Conservation (phyloP, 2,797 vertebrate species). For the Cygnus olor region DNA sequence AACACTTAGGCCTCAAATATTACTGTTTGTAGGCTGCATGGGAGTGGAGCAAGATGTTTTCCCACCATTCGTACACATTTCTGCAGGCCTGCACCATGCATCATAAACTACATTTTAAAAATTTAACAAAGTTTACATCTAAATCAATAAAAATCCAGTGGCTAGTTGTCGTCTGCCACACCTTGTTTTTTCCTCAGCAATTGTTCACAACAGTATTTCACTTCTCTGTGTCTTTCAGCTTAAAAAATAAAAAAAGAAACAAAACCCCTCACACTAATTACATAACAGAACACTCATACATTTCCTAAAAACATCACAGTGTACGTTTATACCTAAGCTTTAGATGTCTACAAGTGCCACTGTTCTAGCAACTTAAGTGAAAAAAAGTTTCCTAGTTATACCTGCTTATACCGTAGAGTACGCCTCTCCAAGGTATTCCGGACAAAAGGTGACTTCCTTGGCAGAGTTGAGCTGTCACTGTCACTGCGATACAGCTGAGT, state of each 20-base stretch:
- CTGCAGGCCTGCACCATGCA: not conserved
- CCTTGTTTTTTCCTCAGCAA: not conserved
- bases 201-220: not conserved
- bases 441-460: constrained; percentile 94
- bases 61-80: not conserved
- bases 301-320: not conserved
- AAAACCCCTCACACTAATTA: fast-evolving
- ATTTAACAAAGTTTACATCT: not conserved
- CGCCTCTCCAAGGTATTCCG: constrained; percentile 95
- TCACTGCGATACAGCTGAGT: constrained; percentile 95
- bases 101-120: not conserved
- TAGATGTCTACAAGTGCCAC: not conserved
- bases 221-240: not conserved
- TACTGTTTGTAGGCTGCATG: not conserved
- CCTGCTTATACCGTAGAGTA: constrained; percentile 95
- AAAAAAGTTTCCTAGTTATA: constrained; percentile 26
- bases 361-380: not conserved
- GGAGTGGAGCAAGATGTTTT: not conserved
- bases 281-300: not conserved
- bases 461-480: constrained; percentile 97
- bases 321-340: not conserved
- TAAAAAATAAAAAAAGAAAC: not conserved
- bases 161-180: not conserved
- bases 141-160: not conserved
- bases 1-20: not conserved